Evolutionary conservation across 2,888 invertebrate species (phyloP), one percentile per base, ranked within the genome.

Genomic region (Sialis fuliginosa): DNA sequence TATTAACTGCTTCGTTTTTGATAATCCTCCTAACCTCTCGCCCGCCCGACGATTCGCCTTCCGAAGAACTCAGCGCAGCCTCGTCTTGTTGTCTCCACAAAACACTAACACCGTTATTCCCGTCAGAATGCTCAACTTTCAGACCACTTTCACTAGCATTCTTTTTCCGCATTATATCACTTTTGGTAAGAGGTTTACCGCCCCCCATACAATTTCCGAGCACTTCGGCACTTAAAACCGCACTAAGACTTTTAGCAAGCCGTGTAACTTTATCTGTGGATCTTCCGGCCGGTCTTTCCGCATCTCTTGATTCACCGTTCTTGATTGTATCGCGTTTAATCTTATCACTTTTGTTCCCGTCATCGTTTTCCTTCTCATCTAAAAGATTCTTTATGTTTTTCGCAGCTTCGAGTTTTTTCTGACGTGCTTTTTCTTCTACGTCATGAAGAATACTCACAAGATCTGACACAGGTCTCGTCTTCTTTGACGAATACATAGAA

Each of bases 1-100:
- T 58, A 13, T 64, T 63, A 30, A 65, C 62, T 5, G 66, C 66
- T 54, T 68, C 69, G 50, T 66, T 68, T 52, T 65, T 66, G 51
- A 75, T 76, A 55, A 77, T 78, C 46, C 70, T 74, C 2, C 73
- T 68, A 52, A 79, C 72, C 60, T 79, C 79, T 1, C 76, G 65
- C 1, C 76, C 75, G 30, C 77, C 77, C 45, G 76, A 77, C 52
- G 77, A 78, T 55, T 78, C 78, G 1, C 75, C 76, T 56, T 77
- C 77, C 46, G 52, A 44, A 45, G 34, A 22, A 34, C 49, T 43
- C 9, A 42, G 13, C 6, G 37, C 8, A 12, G n/a, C 6, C 7
- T 37, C 37, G 6, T 37, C 10, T 10, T 37, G n/a, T 10, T 12
- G n/a, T 8, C 6, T 10, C n/a, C 8, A 30, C 8, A 9, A 13